Percentiles rank a stretch among this genome's conserved stretches.
Conservation (phyloP, 1,140 invertebrate species). For the Oscheius sp. region DNA sequence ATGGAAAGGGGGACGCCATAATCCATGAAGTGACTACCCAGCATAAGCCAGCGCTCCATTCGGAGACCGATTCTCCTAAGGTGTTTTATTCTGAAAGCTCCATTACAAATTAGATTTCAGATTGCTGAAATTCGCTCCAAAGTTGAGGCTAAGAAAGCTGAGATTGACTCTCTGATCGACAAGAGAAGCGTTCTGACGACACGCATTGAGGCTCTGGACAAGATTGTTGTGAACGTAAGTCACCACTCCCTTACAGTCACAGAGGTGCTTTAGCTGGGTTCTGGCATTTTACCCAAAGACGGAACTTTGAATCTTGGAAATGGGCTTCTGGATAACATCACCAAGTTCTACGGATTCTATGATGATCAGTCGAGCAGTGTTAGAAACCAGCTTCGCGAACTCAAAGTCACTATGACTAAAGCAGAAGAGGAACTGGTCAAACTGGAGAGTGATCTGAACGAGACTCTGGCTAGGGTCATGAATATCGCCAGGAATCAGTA, state of each 20-base stretch:
- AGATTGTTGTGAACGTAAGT: conserved; percentile 17
- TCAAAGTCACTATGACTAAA: conserved; percentile 1
- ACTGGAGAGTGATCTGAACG: conserved; percentile 22
- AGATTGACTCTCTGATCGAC: conserved; percentile 12
- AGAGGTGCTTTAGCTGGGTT: conserved; percentile 9
- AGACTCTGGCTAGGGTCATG: too few species aligned
- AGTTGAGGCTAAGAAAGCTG: background rate
- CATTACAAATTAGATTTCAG: background rate
- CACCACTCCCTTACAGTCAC: too few species aligned
- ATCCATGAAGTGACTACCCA: background rate
- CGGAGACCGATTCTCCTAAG: conserved; percentile 6
- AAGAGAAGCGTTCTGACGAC: conserved; percentile 18
- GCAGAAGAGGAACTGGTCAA: conserved; percentile 22
- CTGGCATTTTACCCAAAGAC: conserved; percentile 6
- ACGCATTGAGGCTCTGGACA: conserved; percentile 32
- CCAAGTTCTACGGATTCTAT: conserved; percentile 38
- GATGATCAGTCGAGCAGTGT: background rate
- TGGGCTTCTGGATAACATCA: conserved; percentile 34
- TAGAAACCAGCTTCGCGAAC: background rate
- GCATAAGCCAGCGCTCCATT: background rate
- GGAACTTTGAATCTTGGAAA: background rate
- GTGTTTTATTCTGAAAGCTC: background rate
- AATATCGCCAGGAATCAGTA: too few species aligned
- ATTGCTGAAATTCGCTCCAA: conserved; percentile 3
- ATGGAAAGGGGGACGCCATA: conserved; percentile 4